Base-by-base conservation (phyloP, 2,888 invertebrate species). In the Melolontha melolontha region DNA sequence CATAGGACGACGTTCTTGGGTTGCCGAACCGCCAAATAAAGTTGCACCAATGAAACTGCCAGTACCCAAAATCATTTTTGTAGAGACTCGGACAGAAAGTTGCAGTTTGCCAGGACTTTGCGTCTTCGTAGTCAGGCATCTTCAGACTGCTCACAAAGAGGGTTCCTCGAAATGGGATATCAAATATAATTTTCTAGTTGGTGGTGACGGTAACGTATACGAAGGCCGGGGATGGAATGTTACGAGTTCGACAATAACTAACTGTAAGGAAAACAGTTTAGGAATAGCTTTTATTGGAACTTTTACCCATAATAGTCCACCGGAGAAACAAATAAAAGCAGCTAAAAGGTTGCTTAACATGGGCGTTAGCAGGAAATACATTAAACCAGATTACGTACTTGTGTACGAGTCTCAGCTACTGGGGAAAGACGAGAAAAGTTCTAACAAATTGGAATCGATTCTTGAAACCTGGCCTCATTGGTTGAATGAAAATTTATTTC, bases 181-280 rank as follows among this genome's bases (percentile, higher is more conserved):
- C 17, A 89, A 85, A 0, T 93, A 92, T 79, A 94, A 92, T 78
- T 95, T 93, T 74, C 81, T 94, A 1, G 87, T 94, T 1, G 94
- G 92, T 0, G 92, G 92, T 7, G 93, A 93, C 77, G 93, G 93
- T 0, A 86, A 87, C 7, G 90, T 89, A 0, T 93, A 92, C 78
- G 88, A 87, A 73, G 93, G 91, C 0, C 92, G 92, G 0, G 93
- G 92, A 1, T 94, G 94, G 94, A 87, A 90, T 72, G 80, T 82
- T 67, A 84, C 88, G 47, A 94, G 93, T 0, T 90, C 93, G 1
- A 34, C 34, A 1, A 0, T 93, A 93, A 75, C 92, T 0, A 85
- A 86, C 42, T 86, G 88, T 50, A 92, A 87, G 77, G 92, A 93
- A 78, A 80, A 80, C 11, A 91, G 91, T 76, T 86, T 93, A 34